Evolutionary conservation across 2,113 vertebrate species (phyloP).

Genomic region (Numenius arquata): DNA sequence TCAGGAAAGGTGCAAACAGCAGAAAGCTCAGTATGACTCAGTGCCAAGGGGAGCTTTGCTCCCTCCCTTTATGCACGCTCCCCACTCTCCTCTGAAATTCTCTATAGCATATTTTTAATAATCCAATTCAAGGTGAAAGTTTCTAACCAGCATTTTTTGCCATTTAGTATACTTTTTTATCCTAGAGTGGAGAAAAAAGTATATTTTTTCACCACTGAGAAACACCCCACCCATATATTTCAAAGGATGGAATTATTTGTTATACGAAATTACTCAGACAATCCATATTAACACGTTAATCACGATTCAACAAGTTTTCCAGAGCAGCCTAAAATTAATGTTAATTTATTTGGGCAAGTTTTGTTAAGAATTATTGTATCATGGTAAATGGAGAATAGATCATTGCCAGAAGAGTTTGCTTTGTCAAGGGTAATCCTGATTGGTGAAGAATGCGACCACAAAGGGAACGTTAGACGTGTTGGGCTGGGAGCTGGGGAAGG

Average conservation of each 20-base stretch:
- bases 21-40: not conserved
- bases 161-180: not conserved
- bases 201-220: not conserved
- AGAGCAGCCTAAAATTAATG: not conserved
- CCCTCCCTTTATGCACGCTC: not conserved
- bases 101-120: not conserved
- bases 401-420: not conserved
- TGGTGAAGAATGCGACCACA: rapidly evolving
- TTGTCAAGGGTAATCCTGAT: not conserved
- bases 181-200: not conserved
- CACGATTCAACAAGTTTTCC: not conserved
- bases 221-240: not conserved
- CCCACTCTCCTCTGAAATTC: not conserved
- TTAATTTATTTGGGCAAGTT: not conserved
- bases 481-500: rapidly evolving
- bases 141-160: not conserved
- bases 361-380: not conserved
- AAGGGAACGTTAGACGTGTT: rapidly evolving
- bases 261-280: rapidly evolving
- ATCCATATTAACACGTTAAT: not conserved
- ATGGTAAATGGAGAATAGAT: not conserved
- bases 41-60: not conserved
- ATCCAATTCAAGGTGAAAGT: not conserved
- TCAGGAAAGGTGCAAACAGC: not conserved
- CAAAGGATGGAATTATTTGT: not conserved